Conservation (phyloP, 2,797 vertebrate species). For the Microchirus variegatus region DNA sequence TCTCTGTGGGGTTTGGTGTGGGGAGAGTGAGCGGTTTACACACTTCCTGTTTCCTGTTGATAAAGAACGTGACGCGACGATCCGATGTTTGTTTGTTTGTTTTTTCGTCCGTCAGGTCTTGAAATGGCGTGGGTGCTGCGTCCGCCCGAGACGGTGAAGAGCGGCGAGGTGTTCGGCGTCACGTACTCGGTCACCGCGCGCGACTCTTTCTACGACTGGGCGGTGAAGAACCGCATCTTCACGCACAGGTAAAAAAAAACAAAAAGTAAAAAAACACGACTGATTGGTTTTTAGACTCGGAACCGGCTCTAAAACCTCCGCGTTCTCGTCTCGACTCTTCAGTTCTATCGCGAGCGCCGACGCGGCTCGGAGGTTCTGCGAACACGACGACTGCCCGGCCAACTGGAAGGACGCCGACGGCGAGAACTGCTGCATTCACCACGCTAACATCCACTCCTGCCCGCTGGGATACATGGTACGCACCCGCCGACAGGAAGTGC, state of each 20-base stretch:
- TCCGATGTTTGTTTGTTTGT: background rate
- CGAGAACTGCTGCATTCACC: constrained; percentile 88
- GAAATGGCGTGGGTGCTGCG: constrained; percentile 88
- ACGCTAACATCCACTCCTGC: constrained; percentile 89
- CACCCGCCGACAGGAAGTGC: background rate
- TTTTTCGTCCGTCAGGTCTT: constrained; percentile 75
- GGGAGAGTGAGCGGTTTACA: too few species aligned
- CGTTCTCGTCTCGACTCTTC: constrained; percentile 4
- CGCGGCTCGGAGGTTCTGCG: constrained; percentile 84
- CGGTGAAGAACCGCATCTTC: constrained; percentile 82
- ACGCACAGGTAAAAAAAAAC: constrained; percentile 26
- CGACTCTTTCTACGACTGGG: constrained; percentile 85
- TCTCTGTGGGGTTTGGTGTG: too few species aligned
- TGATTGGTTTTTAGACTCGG: background rate
- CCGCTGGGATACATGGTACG: constrained; percentile 79
- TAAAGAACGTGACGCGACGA: too few species aligned
- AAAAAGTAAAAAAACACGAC: too few species aligned
- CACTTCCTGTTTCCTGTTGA: too few species aligned
- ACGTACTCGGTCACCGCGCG: constrained; percentile 81
- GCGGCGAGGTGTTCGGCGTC: constrained; percentile 83
- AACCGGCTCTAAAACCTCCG: background rate
- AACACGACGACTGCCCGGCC: constrained; percentile 80
- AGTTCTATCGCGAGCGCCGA: constrained; percentile 72
- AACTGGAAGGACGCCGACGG: constrained; percentile 86
- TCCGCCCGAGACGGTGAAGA: constrained; percentile 82